Conservation (phyloP, 2,888 invertebrate genomes). For the Plemyria rubiginata region DNA sequence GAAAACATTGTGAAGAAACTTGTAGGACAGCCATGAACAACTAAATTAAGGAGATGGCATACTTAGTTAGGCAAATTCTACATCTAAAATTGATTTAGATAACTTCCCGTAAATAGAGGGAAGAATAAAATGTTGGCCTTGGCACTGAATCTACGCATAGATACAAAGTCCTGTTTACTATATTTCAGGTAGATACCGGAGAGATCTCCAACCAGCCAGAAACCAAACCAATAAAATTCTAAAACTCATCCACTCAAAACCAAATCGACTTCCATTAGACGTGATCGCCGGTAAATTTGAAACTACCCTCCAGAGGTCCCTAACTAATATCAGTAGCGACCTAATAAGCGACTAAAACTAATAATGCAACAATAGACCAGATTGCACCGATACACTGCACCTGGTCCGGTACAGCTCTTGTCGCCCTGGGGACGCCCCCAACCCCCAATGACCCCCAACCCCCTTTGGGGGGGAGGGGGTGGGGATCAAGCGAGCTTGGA, state of each 20-base stretch:
- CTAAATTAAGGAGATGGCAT: no score
- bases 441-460: conserved; percentile 31
- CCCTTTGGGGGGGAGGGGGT: conserved; percentile 41
- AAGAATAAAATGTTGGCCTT: no score
- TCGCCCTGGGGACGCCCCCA: conserved; percentile 48
- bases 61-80: no score
- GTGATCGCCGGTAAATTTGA: conserved; percentile 32
- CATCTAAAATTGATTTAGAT: no score
- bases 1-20: no score
- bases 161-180: no score
- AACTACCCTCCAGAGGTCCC: conserved; percentile 37
- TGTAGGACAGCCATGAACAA: no score
- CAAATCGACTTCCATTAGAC: conserved; percentile 31
- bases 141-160: no score
- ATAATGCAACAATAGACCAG: conserved; percentile 66
- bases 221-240: not conserved
- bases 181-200: no score
- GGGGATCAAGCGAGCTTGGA: conserved; percentile 47
- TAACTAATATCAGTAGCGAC: conserved; percentile 46
- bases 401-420: conserved; percentile 62
- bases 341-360: conserved; percentile 49
- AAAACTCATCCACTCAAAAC: conserved; percentile 5
- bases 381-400: conserved; percentile 75
- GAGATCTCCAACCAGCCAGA: not conserved
- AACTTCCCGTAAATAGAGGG: no score